phyloP scores from a whole-genome alignment of 2,888 invertebrate species.

The Agrochola macilenta region DNA sequence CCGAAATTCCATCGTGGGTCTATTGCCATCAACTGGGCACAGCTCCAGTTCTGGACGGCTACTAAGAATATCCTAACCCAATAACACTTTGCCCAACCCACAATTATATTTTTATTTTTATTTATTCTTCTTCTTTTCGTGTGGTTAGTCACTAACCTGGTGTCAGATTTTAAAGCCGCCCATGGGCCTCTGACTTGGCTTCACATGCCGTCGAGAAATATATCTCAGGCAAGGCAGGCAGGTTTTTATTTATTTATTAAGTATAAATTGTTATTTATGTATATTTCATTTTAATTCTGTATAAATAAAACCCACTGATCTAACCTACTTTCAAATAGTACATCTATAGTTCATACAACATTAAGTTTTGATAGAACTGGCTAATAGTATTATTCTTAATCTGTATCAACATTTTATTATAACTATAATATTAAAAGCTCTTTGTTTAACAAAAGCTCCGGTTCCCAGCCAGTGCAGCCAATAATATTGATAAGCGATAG shows the following conservation, averaged over 20 bases:
- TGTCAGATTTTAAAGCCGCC: too few relatives aligned
- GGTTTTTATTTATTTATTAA: neutral
- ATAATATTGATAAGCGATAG: slow-evolving; percentile 50
- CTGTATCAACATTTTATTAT: neutral
- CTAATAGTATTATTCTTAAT: neutral
- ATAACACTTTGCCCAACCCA: neutral
- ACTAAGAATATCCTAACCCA: neutral
- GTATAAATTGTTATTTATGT: neutral
- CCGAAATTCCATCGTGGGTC: neutral
- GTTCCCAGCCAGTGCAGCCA: slow-evolving; percentile 26
- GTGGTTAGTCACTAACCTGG: too few relatives aligned
- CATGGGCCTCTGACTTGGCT: too few relatives aligned
- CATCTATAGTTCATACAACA: neutral
- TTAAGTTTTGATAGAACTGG: neutral
- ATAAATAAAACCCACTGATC: neutral
- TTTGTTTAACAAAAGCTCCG: slow-evolving; percentile 37
- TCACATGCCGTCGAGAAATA: too few relatives aligned
- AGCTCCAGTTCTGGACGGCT: neutral
- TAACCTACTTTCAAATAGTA: too few relatives aligned
- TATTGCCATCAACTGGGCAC: neutral
- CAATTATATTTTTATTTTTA: too few relatives aligned
- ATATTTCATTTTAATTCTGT: neutral
- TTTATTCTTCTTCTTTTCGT: too few relatives aligned
- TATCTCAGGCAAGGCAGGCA: too few relatives aligned
- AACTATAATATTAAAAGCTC: neutral